phyloP scores from a whole-genome alignment of 2,797 vertebrate species.

The Xiphophorus birchmanni region DNA sequence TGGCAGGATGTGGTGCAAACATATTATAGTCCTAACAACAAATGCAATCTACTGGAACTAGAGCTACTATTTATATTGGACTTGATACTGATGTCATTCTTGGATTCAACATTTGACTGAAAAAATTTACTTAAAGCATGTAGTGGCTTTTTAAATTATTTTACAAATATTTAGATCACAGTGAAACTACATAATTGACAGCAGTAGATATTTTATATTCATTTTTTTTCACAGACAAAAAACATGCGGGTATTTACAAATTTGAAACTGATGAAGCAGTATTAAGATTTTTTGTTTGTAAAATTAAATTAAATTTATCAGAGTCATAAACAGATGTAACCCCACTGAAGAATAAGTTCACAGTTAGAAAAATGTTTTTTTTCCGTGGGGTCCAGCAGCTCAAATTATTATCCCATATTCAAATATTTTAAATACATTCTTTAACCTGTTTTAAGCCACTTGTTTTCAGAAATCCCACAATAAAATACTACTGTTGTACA shows the following conservation, averaged over 20 bases:
- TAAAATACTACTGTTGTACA: background rate
- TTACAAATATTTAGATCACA: background rate
- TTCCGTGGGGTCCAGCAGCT: too few relatives aligned
- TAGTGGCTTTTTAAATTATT: background rate
- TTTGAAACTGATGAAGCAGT: background rate
- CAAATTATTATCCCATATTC: background rate
- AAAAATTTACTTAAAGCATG: background rate
- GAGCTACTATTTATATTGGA: background rate
- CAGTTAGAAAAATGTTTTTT: background rate
- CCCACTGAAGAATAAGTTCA: background rate
- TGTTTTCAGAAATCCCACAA: background rate
- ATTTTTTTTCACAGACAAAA: background rate
- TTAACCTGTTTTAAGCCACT: background rate
- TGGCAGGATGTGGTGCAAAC: background rate
- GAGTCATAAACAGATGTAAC: background rate
- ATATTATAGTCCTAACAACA: background rate
- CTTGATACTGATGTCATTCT: background rate
- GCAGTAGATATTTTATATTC: background rate
- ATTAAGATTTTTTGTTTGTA: background rate
- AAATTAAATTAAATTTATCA: background rate
- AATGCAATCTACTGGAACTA: background rate
- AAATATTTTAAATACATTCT: background rate
- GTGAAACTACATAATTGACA: background rate
- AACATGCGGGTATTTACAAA: background rate
- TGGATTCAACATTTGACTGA: background rate